These are phyloP conservation scores for Fissipunctia ypsillon DNA, from an alignment of 2,888 invertebrate genomes.

Conservation along the genomic window DNA sequence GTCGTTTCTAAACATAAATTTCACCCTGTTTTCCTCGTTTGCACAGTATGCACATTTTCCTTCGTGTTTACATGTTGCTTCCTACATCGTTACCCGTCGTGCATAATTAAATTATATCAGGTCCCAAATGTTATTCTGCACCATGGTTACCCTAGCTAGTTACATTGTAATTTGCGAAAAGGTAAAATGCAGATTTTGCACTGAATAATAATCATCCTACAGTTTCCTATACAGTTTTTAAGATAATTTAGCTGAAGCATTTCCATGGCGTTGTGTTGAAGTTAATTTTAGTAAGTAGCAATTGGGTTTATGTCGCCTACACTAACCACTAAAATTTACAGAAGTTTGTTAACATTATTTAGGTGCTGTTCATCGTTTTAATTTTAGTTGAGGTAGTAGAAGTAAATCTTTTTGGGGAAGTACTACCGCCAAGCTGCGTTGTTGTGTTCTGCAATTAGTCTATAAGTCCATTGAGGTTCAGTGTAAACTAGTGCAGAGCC, in stretches of 20 bases:
- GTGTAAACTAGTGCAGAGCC: no score
- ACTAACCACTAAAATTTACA: background rate
- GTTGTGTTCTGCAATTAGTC: background rate
- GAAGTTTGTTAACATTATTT: background rate
- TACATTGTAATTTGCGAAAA: slow-evolving; percentile 68
- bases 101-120: slow-evolving; percentile 2
- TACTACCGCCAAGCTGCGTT: background rate
- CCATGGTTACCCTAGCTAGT: slow-evolving; percentile 52
- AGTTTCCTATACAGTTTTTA: slow-evolving; percentile 30
- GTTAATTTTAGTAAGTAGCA: background rate
- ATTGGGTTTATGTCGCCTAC: background rate
- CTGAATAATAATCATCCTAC: slow-evolving; percentile 58
- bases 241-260: slow-evolving; percentile 32
- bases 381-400: background rate
- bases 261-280: slow-evolving; percentile 1
- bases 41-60: background rate
- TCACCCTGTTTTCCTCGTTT: background rate
- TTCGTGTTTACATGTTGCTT: background rate
- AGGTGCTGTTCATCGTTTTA: background rate
- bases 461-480: no score
- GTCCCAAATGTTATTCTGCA: slow-evolving; percentile 1
- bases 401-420: background rate
- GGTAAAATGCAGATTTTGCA: slow-evolving; percentile 73
- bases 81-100: background rate
- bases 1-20: background rate